A percentile compares a stretch with the other conserved stretches of the same genome.
phyloP scores from a whole-genome alignment of 2,888 invertebrate genomes.

The Bhutanitis thaidina region DNA sequence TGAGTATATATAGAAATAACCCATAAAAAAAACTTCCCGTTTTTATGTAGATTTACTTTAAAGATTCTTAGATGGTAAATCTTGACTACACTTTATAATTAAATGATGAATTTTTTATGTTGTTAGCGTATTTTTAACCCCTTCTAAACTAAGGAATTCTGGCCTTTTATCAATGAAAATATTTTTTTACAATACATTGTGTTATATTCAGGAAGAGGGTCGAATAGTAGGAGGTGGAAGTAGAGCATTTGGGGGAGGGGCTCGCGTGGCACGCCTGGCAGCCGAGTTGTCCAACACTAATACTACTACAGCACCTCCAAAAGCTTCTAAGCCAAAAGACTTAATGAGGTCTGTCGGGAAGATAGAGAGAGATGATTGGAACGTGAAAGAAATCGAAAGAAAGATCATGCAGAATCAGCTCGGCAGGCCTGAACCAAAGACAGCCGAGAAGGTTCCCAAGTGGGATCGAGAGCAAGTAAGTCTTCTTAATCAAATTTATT shows the following conservation, averaged over 20 bases:
- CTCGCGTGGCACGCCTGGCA: constrained; percentile 71
- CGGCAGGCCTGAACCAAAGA: constrained; percentile 80
- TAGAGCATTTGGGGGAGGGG: constrained; percentile 51
- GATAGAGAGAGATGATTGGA: constrained; percentile 94
- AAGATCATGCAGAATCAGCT: constrained; percentile 90
- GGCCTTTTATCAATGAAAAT: no score
- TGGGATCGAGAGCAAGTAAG: constrained; percentile 91
- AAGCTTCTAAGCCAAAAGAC: constrained; percentile 87
- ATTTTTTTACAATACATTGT: no score
- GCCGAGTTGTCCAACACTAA: constrained; percentile 87
- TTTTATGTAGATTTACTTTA: no score
- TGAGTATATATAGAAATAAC: no score
- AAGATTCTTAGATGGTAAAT: no score
- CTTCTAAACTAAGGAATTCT: no score
- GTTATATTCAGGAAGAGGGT: constrained; percentile 54
- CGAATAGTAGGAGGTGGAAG: constrained; percentile 56
- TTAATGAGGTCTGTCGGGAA: constrained; percentile 92
- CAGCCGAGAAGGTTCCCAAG: constrained; percentile 91
- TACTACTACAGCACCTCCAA: constrained; percentile 78
- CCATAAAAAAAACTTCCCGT: no score
- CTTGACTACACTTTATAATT: no score
- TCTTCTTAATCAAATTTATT: no score
- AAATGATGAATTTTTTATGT: no score
- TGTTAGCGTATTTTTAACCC: no score
- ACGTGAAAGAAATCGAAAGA: constrained; percentile 93